A percentile compares a stretch with the other conserved stretches of the same genome.
These are phyloP conservation scores for Drosophila mimica DNA, from an alignment of 2,888 invertebrate genomes.

Conservation along the genomic window DNA sequence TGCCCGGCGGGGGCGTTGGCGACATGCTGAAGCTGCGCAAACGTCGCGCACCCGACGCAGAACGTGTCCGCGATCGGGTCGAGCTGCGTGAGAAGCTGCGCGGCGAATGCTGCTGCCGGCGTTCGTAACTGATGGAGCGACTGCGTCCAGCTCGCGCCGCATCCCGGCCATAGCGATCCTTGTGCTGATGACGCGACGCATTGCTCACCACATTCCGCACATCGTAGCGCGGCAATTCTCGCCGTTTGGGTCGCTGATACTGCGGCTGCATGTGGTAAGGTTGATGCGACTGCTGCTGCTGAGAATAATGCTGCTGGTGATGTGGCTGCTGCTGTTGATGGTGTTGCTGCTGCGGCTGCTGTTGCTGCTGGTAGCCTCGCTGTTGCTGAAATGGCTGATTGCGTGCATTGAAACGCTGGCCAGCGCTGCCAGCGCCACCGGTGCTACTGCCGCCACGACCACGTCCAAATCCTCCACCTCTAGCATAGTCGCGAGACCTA, in stretches of 20 bases:
- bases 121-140: conserved; percentile 74
- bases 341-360: conserved; percentile 31
- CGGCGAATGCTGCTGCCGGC: conserved; percentile 68
- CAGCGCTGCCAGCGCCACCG: conserved; percentile 1
- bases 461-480: conserved; percentile 22
- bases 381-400: conserved; percentile 51
- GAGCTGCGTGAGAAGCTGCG: conserved; percentile 65
- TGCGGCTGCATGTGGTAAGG: conserved; percentile 36
- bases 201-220: conserved; percentile 90
- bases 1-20: conserved; percentile 74
- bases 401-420: conserved; percentile 59
- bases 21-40: conserved; percentile 83
- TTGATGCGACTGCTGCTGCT: conserved; percentile 23
- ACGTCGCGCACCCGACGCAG: conserved; percentile 55
- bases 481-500: conserved; percentile 40
- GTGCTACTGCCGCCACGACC: conserved; percentile 27
- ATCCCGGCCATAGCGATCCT: conserved; percentile 93
- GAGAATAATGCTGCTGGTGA: conserved; percentile 31
- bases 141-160: conserved; percentile 86
- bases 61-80: conserved; percentile 76
- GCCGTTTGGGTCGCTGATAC: conserved; percentile 87
- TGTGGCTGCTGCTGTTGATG: conserved; percentile 24
- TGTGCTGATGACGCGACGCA: conserved; percentile 85
- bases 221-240: conserved; percentile 93
- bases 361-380: conserved; percentile 40